Percentiles rank a stretch among this genome's conserved stretches.
Conservation (phyloP, 2,888 invertebrate species). For the Acanthopleura granulata region DNA sequence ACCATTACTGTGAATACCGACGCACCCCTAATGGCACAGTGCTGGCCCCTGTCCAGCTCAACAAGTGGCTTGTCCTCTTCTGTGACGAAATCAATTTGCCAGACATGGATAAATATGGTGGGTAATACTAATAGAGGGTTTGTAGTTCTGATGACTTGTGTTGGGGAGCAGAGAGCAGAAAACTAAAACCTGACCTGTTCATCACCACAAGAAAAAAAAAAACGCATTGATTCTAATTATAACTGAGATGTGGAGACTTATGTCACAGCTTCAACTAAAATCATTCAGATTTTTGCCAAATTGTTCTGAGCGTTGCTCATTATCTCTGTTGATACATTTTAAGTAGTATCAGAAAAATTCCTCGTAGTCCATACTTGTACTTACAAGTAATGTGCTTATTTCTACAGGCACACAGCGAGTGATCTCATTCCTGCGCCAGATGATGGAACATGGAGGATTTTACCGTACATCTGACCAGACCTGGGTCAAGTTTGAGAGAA, state of each 20-base stretch:
- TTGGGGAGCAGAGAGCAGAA: too few relatives aligned
- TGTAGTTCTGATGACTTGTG: too few relatives aligned
- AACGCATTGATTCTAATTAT: too few relatives aligned
- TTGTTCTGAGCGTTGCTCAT: too few relatives aligned
- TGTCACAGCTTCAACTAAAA: too few relatives aligned
- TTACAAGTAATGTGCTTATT: background rate
- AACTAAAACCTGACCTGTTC: too few relatives aligned
- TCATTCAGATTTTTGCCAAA: too few relatives aligned
- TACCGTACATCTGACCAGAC: constrained; percentile 81
- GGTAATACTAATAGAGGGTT: constrained; percentile 59
- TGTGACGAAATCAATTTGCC: constrained; percentile 99
- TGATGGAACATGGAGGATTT: constrained; percentile 90
- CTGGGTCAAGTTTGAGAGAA: constrained; percentile 97
- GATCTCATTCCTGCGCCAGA: constrained; percentile 97
- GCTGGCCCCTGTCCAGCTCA: constrained; percentile 91
- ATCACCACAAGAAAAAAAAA: too few relatives aligned
- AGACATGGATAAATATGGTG: constrained; percentile 98
- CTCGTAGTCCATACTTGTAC: too few relatives aligned
- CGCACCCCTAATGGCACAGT: constrained; percentile 99
- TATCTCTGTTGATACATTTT: too few relatives aligned
- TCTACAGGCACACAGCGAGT: constrained; percentile 83
- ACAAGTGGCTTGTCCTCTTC: constrained; percentile 98
- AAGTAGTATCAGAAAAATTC: background rate
- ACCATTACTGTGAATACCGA: constrained; percentile 99
- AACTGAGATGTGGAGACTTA: too few relatives aligned